Conservation (phyloP, 2,797 vertebrate genomes). For the Micrastur ruficollis region DNA sequence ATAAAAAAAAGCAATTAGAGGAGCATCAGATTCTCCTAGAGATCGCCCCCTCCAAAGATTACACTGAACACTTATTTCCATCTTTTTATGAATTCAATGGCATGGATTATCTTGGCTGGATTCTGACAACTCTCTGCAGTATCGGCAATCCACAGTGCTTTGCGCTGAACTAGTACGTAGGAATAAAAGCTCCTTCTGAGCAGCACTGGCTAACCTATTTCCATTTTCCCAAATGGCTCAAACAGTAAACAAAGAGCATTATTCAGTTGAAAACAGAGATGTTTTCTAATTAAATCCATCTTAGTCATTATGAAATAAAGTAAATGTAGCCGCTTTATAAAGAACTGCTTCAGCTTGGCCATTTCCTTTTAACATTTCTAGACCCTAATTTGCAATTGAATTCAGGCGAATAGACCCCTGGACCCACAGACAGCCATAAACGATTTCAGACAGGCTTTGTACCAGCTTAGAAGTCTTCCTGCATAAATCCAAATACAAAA, state of each 20-base stretch:
- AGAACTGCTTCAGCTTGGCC: not conserved
- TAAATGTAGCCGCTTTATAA: not conserved
- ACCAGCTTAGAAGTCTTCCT: not conserved
- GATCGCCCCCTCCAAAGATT: not conserved
- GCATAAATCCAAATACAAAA: not conserved
- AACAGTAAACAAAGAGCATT: conserved; percentile 25
- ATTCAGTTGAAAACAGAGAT: not conserved
- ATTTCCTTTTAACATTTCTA: not conserved
- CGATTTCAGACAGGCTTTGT: not conserved
- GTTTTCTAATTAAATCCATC: conserved; percentile 22
- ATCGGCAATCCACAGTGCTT: not conserved
- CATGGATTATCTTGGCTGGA: not conserved
- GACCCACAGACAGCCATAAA: not conserved
- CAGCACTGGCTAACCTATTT: not conserved
- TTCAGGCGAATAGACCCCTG: not conserved
- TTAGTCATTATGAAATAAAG: not conserved
- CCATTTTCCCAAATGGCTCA: not conserved
- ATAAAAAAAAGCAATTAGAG: not conserved
- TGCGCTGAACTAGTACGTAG: not conserved
- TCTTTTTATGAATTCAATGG: not conserved
- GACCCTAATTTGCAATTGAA: not conserved
- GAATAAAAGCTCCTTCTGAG: not conserved
- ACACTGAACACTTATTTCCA: not conserved
- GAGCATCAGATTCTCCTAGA: not conserved
- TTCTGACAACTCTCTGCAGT: not conserved